Evolutionary conservation across 2,888 invertebrate species (phyloP), one percentile per base, ranked within the genome.

Genomic region (Drosophila borborema): DNA sequence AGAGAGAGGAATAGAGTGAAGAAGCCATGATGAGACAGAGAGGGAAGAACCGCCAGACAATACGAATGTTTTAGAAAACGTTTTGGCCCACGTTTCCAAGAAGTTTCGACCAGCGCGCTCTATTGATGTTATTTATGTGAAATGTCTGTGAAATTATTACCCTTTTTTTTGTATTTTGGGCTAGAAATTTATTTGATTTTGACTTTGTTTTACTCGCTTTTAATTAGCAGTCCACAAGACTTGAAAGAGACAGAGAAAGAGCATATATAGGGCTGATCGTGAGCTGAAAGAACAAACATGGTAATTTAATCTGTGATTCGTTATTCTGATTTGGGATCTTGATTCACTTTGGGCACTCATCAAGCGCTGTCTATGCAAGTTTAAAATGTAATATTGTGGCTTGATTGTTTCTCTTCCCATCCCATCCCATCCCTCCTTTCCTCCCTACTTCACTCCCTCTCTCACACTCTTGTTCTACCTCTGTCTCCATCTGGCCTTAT

Each of bases 71-170:
- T 75, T 28, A 65, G 71, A 80, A 75, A 83, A 80, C 82, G 77
- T 85, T 85, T 84, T 78, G 82, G 67, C 72, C 83, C 87, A 82
- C 80, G 77, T 79, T 85, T 85, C 85, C 84, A 73, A 85, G 85
- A 84, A 82, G 82, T 45, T 58, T 46, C 46, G 49, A 23, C 48
- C 69, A 40, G 46, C 75, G 76, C 79, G 73, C 69, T 86, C 89
- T 82, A 86, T 86, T 89, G 87, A 86, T 87, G 86, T 89, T 89
- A 88, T 87, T 87, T 89, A 87, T 87, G 86, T 87, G 81, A 83
- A 83, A 81, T 86, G 87, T 88, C 87, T 83, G 80, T 89, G 78
- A 81, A 88, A 89, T 88, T 83, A 86, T 89, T 89, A 79, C 81
- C 90, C 84, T 74, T 87, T 66, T 87, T 66, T 56, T 58, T 34